Base-by-base conservation (phyloP, 2,113 vertebrate species). In the Takifugu flavidus region DNA sequence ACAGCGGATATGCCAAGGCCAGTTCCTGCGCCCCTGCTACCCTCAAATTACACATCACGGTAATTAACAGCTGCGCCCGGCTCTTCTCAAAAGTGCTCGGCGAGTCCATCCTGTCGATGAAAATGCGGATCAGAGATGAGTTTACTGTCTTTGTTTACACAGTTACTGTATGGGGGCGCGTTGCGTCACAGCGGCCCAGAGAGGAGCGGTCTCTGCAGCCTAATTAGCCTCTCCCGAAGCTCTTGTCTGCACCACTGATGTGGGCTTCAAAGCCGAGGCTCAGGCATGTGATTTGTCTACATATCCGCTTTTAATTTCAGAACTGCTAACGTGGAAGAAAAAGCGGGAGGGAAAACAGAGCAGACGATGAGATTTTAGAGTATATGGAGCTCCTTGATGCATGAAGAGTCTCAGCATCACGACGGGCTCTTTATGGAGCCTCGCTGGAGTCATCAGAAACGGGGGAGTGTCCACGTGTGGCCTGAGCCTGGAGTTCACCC, bases 231-330 rank as follows among this genome's bases (percentile, higher is more conserved):
- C 62, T 64, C 59, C 68, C 66, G 62, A 56, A 52, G 73, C 62
- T 72, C 65, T 74, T 77, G 74, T 75, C 84, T 75, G 65, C 74
- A 72, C 59, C 62, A 67, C 60, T 70, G 76, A 59, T 15, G 59
- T 53, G 51, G 65, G 72, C 77, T 82, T 87, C 83, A 88, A 86
- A 86, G 84, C 74, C 46, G 3, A 1, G 49, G 56, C 72, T 77
- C 58, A 14, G 59, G 70, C 80, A 77, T 86, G 62, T 82, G 80
- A 86, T 82, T 72, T 56, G 62, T 67, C 72, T 74, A 75, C 83
- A 86, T 74, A 77, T 80, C 82, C 70, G 78, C 82, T 79, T 65
- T 81, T 74, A 55, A 70, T 70, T 62, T 44, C 59, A 10, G 47
- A 25, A 49, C 53, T 70, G 72, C 25, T 64, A 77, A 62, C 71